Evolutionary conservation across 2,113 vertebrate genomes (phyloP).

Genomic region (Ovis canadensis): DNA sequence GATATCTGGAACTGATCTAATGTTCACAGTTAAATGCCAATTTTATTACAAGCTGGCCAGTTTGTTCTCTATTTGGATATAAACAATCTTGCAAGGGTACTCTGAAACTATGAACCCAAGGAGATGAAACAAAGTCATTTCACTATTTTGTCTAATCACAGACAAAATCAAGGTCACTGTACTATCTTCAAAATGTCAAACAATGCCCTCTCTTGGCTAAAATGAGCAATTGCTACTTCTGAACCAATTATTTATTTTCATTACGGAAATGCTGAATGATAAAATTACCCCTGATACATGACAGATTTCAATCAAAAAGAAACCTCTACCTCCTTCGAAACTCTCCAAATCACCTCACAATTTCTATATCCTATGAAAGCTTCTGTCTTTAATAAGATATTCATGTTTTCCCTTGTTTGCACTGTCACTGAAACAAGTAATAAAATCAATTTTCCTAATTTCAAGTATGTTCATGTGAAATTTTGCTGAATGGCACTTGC

Average conservation of each 20-base stretch:
- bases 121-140: background rate
- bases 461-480: background rate
- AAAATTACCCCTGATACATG: background rate
- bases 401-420: background rate
- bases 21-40: background rate
- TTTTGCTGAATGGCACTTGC: background rate
- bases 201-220: background rate
- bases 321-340: background rate
- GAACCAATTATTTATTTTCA: background rate
- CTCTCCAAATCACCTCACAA: background rate
- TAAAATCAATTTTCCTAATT: background rate
- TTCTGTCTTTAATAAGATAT: background rate
- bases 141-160: background rate
- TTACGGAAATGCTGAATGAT: background rate
- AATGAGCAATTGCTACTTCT: background rate
- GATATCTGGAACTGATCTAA: background rate
- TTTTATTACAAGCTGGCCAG: background rate
- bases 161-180: background rate
- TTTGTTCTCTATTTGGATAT: background rate
- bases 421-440: background rate
- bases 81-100: background rate
- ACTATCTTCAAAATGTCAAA: background rate
- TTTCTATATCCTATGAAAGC: background rate
- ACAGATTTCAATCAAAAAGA: background rate
- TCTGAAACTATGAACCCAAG: background rate